A percentile compares a stretch with the other conserved stretches of the same genome.
Evolutionary conservation across 2,113 vertebrate genomes (phyloP).

Genomic region (Onychostruthus taczanowskii): DNA sequence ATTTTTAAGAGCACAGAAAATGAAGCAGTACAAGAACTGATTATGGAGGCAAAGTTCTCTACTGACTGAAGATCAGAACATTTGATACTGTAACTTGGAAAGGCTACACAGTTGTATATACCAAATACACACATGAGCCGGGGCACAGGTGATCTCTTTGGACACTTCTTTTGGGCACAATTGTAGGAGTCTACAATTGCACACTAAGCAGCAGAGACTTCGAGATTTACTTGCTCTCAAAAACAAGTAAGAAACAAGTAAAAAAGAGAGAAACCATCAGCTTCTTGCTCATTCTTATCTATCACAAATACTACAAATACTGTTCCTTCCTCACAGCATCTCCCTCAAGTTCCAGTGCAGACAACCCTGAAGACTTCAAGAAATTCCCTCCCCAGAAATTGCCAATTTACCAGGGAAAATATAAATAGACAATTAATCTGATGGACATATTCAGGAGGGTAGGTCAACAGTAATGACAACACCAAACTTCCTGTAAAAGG

Average conservation of each 20-base stretch:
- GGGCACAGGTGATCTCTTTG: neutral
- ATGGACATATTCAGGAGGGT: neutral
- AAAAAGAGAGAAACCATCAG: neutral
- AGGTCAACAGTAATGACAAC: neutral
- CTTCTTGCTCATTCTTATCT: neutral
- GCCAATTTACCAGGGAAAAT: neutral
- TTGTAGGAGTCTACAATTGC: neutral
- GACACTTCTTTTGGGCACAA: neutral
- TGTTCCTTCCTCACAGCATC: neutral
- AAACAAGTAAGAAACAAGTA: neutral
- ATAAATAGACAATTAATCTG: neutral
- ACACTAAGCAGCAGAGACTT: neutral
- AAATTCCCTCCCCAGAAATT: neutral
- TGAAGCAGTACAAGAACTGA: neutral
- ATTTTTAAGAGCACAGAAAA: neutral
- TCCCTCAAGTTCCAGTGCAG: neutral
- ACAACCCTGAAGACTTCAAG: neutral
- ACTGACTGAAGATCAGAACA: neutral
- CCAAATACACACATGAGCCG: fast-evolving
- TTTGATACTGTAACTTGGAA: neutral
- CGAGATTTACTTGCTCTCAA: neutral
- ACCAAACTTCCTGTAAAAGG: neutral
- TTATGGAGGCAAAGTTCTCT: neutral
- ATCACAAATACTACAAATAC: neutral
- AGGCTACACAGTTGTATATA: neutral